Conservation (phyloP, 1,140 invertebrate genomes). For the Ruditapes philippinarum region DNA sequence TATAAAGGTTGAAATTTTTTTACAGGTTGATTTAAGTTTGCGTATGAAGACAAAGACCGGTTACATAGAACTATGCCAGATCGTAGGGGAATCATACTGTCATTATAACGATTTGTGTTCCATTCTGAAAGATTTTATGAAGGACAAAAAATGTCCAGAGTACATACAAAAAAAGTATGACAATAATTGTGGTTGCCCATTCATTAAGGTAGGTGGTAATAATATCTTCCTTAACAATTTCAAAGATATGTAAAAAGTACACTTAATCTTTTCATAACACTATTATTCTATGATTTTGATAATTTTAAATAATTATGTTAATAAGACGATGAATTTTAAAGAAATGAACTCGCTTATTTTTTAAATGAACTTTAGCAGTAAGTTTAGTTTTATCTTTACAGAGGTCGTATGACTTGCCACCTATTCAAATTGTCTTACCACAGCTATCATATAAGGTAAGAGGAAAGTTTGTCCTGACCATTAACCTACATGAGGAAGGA, state of each 20-base stretch:
- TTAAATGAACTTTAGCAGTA: too few relatives aligned
- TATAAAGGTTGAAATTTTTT: too few relatives aligned
- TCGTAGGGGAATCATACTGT: not conserved
- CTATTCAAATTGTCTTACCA: not conserved
- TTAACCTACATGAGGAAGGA: not conserved
- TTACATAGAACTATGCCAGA: not conserved
- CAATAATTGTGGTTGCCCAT: not conserved
- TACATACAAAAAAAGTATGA: not conserved
- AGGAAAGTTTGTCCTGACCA: not conserved
- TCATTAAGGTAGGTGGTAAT: not conserved
- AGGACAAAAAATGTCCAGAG: not conserved
- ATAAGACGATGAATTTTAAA: too few relatives aligned
- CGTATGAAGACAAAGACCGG: not conserved
- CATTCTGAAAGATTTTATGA: not conserved
- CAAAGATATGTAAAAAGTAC: too few relatives aligned
- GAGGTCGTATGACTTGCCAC: not conserved
- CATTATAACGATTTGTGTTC: slow-evolving; percentile 7
- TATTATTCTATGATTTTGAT: too few relatives aligned
- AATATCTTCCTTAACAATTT: too few relatives aligned
- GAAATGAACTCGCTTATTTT: too few relatives aligned
- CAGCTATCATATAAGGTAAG: not conserved
- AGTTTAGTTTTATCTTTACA: not conserved
- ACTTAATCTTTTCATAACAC: too few relatives aligned
- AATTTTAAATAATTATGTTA: too few relatives aligned
- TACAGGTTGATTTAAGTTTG: not conserved